phyloP scores from a whole-genome alignment of 2,113 vertebrate genomes.

The Diglossa brunneiventris region DNA sequence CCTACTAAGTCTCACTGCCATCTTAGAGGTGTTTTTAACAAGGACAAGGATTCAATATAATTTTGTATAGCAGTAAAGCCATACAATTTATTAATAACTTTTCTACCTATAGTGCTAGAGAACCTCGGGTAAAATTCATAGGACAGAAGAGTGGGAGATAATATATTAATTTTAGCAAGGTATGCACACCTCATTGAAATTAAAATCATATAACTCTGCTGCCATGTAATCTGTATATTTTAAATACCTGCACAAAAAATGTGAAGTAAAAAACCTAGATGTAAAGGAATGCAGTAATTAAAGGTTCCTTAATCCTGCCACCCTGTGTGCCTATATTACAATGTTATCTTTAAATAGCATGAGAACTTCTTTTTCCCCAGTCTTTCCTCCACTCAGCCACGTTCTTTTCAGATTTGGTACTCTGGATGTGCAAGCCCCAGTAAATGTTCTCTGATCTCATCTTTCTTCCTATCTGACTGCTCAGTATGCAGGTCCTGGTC shows the following conservation, averaged over 20 bases:
- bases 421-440: background rate
- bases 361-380: background rate
- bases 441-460: background rate
- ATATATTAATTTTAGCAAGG: background rate
- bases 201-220: background rate
- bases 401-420: background rate
- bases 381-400: background rate
- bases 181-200: background rate
- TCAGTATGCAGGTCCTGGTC: background rate
- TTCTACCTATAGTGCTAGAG: background rate
- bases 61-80: background rate
- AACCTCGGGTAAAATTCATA: background rate
- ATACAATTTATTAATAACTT: background rate
- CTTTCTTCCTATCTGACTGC: background rate
- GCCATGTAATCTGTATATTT: background rate
- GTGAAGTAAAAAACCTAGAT: background rate
- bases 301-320: constrained; percentile 1
- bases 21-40: background rate
- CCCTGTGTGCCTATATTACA: background rate
- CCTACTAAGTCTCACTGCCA: background rate
- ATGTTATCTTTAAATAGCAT: constrained; percentile 34
- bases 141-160: background rate
- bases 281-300: constrained; percentile 17
- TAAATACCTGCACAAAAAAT: background rate
- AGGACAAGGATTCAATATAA: background rate